These are phyloP conservation scores for Catagonus wagneri DNA, from an alignment of 2,113 vertebrate genomes.

Conservation along the genomic window DNA sequence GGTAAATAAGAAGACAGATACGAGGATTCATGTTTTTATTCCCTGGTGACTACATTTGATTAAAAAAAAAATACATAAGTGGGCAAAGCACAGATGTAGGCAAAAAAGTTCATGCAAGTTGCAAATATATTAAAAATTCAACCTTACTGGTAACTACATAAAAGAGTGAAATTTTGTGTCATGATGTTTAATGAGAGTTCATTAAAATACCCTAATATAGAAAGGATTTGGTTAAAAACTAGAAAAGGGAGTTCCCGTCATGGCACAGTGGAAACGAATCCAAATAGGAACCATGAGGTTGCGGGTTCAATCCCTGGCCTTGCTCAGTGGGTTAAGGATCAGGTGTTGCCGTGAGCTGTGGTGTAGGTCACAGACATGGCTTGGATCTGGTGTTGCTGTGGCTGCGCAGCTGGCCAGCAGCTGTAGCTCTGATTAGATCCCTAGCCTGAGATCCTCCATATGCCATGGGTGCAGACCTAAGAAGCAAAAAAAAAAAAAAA, in stretches of 20 bases:
- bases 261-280: too few relatives aligned
- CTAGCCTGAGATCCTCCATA: too few relatives aligned
- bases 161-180: background rate
- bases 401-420: too few relatives aligned
- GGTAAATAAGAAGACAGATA: background rate
- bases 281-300: too few relatives aligned
- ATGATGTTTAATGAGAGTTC: background rate
- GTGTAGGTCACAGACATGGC: too few relatives aligned
- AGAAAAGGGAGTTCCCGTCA: background rate
- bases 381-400: too few relatives aligned
- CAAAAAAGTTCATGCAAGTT: background rate
- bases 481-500: too few relatives aligned
- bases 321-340: too few relatives aligned
- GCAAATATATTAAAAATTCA: background rate
- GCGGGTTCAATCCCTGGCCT: too few relatives aligned
- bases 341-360: too few relatives aligned
- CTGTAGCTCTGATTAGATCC: too few relatives aligned
- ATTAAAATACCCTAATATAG: background rate
- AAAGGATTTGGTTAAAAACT: background rate
- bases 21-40: background rate
- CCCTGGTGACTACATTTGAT: background rate
- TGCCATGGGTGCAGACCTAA: too few relatives aligned
- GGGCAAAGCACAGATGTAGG: background rate
- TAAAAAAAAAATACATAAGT: background rate
- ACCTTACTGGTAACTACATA: background rate